Evolutionary conservation across 1,140 invertebrate species (phyloP), one percentile per base, ranked within the genome.

Genomic region (Drosophila orosa): DNA sequence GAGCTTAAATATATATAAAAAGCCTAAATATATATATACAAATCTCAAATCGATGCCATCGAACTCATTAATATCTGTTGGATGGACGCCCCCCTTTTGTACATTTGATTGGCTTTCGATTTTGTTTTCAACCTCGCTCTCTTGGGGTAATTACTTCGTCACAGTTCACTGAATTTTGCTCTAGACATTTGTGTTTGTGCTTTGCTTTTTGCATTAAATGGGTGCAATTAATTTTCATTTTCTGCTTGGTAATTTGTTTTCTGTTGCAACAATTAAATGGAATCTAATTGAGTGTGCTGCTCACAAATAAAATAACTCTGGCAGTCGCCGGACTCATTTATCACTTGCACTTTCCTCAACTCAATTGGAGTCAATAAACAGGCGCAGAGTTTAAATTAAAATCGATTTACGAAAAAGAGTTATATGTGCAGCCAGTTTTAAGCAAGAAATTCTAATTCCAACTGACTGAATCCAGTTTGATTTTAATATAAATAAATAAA

Each of bases 181-280:
- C 37, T 61, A 56, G 63, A 62, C 54, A 60, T 60, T 78, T 45
- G 27, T 59, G 58, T 54, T 22, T 45, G 79, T 62, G 45, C 48
- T 45, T 80, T 62, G 45, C 48, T 22, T 48, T 69, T 61, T 27
- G 40, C 63, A 59, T 52, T 35, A 19, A 19, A 8, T 79, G 45
- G 52, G 66, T 56, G 67, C 82, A 85, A 81, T 85, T 85, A 85
- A 74, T 84, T 79, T 73, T 83, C 31, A 57, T 69, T 58, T 83
- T 75, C 66, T 22, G 50, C 42, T 35, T 58, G 50, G 66, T 57
- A 71, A 57, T 69, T 71, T 37, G 31, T 42, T 45, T 42, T 45
- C 29, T 72, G 75, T 80, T 65, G 73, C 69, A 72, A 74, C 63
- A 67, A 85, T 74, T 86, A 40, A 69, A 79, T 61, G 67, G 77